Evolutionary conservation across 2,888 invertebrate species (phyloP).

Genomic region (Drosophila nigricruria): DNA sequence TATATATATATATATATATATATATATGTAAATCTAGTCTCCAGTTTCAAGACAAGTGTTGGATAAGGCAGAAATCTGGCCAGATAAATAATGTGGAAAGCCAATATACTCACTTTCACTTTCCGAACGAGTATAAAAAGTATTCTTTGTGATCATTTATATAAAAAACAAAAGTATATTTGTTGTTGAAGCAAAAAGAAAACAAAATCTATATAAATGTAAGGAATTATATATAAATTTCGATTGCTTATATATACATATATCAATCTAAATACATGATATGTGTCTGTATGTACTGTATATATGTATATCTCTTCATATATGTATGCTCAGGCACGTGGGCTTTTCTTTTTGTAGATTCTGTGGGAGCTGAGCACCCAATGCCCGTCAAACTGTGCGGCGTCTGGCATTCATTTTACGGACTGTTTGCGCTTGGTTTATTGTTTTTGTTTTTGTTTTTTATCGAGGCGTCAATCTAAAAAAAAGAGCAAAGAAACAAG

Average conservation of each 20-base stretch:
- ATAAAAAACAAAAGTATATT: not conserved
- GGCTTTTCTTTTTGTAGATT: conserved; percentile 41
- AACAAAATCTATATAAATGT: not conserved
- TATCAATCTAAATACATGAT: not conserved
- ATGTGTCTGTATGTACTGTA: not conserved
- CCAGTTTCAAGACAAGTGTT: not conserved
- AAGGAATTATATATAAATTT: not conserved
- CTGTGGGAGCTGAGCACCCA: conserved; percentile 38
- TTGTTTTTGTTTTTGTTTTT: conserved; percentile 32
- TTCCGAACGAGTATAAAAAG: not conserved
- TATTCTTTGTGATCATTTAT: not conserved
- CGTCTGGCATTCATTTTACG: conserved; percentile 47
- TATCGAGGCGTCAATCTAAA: conserved; percentile 71
- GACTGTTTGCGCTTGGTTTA: conserved; percentile 44
- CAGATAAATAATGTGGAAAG: not conserved
- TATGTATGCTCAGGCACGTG: conserved; percentile 39
- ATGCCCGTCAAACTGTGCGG: conserved; percentile 48
- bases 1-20: not conserved
- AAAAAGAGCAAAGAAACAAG: conserved; percentile 32
- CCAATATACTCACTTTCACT: not conserved
- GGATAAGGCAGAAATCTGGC: not conserved
- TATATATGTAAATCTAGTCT: not conserved
- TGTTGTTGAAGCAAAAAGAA: not conserved
- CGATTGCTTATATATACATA: not conserved
- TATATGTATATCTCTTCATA: not conserved